A percentile compares a stretch with the other conserved stretches of the same genome.
phyloP scores from a whole-genome alignment of 2,797 vertebrate species.

The Sebastolobus alascanus region DNA sequence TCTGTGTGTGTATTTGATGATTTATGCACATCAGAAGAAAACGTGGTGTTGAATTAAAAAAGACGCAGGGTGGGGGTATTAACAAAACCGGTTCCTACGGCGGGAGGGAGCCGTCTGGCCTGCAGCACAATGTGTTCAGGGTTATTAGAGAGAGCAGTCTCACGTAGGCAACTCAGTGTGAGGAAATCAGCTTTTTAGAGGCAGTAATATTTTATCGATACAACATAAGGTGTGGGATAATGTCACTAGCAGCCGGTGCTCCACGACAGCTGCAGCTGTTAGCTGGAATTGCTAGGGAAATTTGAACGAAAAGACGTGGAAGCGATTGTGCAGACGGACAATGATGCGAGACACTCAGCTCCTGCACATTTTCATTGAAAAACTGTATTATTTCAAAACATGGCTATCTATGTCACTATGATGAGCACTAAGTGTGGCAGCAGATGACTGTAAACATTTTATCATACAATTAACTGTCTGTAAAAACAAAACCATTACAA shows the following conservation, averaged over 20 bases:
- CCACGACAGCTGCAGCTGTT: constrained; percentile 40
- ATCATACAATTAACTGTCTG: not conserved
- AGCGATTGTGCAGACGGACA: not conserved
- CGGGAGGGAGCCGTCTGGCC: not conserved
- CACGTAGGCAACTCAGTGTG: constrained; percentile 13
- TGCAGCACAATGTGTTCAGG: constrained; percentile 16
- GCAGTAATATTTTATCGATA: constrained; percentile 50
- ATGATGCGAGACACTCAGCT: constrained; percentile 2
- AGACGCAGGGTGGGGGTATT: not conserved
- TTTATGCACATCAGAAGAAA: not conserved
- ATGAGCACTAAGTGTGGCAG: not conserved
- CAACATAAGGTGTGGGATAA: constrained; percentile 56
- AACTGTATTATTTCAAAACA: constrained; percentile 1
- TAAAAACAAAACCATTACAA: not conserved
- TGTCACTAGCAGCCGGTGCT: constrained; percentile 41
- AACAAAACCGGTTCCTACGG: not conserved
- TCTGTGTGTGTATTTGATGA: not conserved
- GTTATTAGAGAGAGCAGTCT: constrained; percentile 12
- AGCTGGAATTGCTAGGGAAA: constrained; percentile 21
- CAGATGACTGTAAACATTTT: not conserved
- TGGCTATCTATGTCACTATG: not conserved
- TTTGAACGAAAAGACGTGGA: constrained; percentile 19
- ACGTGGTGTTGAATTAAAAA: not conserved
- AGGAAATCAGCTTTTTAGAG: constrained; percentile 49
- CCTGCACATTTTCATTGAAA: not conserved